phyloP scores from a whole-genome alignment of 2,797 vertebrate species.

The Menidia menidia region DNA sequence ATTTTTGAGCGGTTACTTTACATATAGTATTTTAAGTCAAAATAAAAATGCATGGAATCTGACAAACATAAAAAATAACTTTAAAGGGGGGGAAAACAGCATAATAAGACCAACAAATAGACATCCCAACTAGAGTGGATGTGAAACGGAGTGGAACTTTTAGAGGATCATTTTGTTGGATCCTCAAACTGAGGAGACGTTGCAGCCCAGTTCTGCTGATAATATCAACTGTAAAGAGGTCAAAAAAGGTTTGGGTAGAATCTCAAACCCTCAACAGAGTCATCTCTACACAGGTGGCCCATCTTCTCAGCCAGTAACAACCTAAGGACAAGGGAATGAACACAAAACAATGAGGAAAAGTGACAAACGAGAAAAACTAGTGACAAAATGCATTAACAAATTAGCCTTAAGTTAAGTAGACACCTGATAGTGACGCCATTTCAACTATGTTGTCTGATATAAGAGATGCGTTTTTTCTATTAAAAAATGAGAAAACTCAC shows the following conservation, averaged over 20 bases:
- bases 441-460: not conserved
- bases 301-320: slow-evolving; percentile 97
- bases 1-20: not conserved
- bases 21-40: slow-evolving; percentile 14
- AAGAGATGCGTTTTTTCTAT: not conserved
- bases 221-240: slow-evolving; percentile 49
- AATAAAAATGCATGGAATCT: not conserved
- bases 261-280: slow-evolving; percentile 96
- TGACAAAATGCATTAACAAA: not conserved
- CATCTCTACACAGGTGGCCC: slow-evolving; percentile 96
- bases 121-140: not conserved
- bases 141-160: not conserved
- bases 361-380: no score
- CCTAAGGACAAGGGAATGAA: slow-evolving; percentile 74
- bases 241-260: slow-evolving; percentile 97
- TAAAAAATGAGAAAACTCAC: slow-evolving; percentile 66
- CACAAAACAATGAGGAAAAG: not conserved
- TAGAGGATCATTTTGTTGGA: slow-evolving; percentile 22
- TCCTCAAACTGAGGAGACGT: slow-evolving; percentile 1
- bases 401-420: not conserved
- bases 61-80: not conserved
- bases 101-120: slow-evolving; percentile 9
- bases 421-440: no score
- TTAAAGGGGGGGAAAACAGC: not conserved
- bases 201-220: not conserved